Base-by-base conservation (phyloP, 2,113 vertebrate species). In the Falco punctatus region DNA sequence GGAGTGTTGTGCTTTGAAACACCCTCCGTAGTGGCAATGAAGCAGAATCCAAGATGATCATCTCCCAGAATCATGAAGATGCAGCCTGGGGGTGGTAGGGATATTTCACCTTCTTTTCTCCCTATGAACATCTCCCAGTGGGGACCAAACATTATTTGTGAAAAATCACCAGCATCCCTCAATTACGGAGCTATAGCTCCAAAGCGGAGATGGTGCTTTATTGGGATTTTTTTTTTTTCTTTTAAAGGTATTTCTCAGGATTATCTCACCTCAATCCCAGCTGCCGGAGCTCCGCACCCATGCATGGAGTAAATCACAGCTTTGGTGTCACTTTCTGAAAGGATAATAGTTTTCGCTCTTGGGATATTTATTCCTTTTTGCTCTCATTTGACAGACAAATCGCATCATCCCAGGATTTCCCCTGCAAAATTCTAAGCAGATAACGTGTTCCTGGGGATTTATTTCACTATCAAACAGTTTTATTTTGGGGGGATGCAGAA, bases 281-380 rank as follows among this genome's bases (percentile, higher is more conserved):
- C 38, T 86, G 65, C 59, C 2, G 5, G 52, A 73, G 71, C 64
- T 91, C 73, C 16, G 82, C 81, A 84, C 87, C 88, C 46, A 67
- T 35, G 4, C 86, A 46, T 1, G 46, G 88, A 96, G 91, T 96
- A 97, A 97, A 97, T 97, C 95, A 97, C 72, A 83, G 57, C 64
- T 88, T 49, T 7, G 2, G 32, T 81, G 86, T 90, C 86, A 70
- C 73, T 95, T 97, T 96, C 92, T 90, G 90, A 98, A 97, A 94
- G 91, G 94, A 96, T 93, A 95, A 97, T 97, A 91, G 91, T 95
- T 96, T 90, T 88, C 3, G 3, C 94, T 96, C 90, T 72, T 4
- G 6, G 77, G 89, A 81, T 96, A 96, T 97, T 98, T 98, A 94
- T 97, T 97, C 91, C 81, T 83, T 92, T 94, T 81, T 17, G 6